Evolutionary conservation across 2,797 vertebrate genomes (phyloP).

Genomic region (Danio aesculapii): DNA sequence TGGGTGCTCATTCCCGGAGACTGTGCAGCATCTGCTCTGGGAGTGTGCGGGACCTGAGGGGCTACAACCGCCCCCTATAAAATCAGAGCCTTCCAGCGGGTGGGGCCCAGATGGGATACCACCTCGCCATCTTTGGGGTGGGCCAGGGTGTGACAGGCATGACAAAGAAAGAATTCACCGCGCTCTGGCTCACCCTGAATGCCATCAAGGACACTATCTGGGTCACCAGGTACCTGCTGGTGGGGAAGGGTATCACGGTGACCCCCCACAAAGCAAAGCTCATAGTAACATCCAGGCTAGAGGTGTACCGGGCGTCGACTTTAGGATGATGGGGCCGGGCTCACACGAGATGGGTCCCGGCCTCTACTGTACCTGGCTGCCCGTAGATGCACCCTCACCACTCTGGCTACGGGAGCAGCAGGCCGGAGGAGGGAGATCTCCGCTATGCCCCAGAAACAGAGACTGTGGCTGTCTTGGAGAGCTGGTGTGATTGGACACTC

Average conservation of each 20-base stretch:
- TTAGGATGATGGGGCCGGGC: neutral
- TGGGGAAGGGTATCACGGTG: neutral
- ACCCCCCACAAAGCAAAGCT: neutral
- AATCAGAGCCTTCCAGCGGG: neutral
- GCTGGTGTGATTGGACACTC: neutral
- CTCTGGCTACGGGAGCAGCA: too few species aligned
- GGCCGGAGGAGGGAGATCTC: too few species aligned
- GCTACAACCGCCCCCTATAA: neutral
- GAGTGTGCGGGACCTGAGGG: neutral
- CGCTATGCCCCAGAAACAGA: too few species aligned
- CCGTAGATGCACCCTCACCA: neutral
- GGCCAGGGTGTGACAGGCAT: neutral
- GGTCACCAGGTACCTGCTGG: conserved; percentile 26
- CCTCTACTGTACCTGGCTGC: too few species aligned
- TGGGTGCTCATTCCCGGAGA: neutral
- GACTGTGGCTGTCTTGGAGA: neutral
- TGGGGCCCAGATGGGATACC: neutral
- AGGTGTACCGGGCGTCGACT: neutral
- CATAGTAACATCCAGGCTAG: neutral
- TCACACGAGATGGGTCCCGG: too few species aligned
- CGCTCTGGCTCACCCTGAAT: conserved; percentile 8
- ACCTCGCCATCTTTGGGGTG: neutral
- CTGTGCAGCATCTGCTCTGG: neutral
- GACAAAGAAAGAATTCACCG: too few species aligned
- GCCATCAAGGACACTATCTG: neutral